Evolutionary conservation across 2,113 vertebrate species (phyloP).

Genomic region (Xiphias gladius): DNA sequence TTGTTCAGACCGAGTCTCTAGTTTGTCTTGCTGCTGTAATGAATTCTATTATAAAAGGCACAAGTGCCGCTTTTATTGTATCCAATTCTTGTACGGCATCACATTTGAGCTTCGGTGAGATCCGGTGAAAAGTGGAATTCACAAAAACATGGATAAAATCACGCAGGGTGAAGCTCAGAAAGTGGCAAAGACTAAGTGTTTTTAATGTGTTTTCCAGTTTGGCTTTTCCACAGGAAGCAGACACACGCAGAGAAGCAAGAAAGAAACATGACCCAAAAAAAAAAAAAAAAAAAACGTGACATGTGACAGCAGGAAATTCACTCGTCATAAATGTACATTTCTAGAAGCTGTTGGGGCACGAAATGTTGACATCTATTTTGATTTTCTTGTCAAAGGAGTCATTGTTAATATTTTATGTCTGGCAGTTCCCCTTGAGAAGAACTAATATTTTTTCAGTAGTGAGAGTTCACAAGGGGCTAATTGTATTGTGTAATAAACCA

Average conservation of each 20-base stretch:
- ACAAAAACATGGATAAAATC: background rate
- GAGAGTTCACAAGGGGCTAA: background rate
- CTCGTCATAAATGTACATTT: too few species aligned
- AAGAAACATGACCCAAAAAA: background rate
- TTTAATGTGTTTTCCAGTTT: conserved; percentile 24
- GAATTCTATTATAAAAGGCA: background rate
- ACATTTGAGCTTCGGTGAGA: background rate
- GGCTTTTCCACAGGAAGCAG: background rate
- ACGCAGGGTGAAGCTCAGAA: background rate
- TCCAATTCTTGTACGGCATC: conserved; percentile 5
- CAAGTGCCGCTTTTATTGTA: background rate
- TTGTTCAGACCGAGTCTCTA: background rate
- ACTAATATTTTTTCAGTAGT: background rate
- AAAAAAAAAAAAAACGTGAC: too few species aligned
- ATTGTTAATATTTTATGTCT: background rate
- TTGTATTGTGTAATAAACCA: background rate
- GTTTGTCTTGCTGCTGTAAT: background rate
- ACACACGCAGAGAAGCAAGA: background rate
- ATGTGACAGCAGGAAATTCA: background rate
- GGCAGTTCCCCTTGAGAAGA: background rate
- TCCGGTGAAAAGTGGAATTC: conserved; percentile 15
- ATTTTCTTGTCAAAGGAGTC: too few species aligned
- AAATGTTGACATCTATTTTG: too few species aligned
- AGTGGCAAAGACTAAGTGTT: conserved; percentile 8
- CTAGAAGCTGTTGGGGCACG: too few species aligned